A percentile compares a stretch with the other conserved stretches of the same genome.
Conservation (phyloP, 30 jellyfish, hydroid and myxozoan genomes). For the Calvadosia cruxmelitensis region DNA sequence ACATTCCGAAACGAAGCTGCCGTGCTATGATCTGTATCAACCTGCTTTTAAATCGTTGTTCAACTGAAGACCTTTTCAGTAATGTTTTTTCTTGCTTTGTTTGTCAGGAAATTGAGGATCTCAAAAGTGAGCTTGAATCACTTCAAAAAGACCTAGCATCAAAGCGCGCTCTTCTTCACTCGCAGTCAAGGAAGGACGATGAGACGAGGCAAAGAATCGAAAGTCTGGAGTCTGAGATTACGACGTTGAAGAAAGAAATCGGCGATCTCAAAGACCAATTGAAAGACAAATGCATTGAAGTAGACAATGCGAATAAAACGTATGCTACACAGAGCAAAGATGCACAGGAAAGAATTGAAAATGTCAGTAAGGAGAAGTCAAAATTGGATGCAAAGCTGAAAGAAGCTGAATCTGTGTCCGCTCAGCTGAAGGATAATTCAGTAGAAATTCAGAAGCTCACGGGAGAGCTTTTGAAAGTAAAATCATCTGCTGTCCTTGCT, state of each 20-base stretch:
- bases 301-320: background rate
- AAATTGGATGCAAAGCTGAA: slow-evolving; percentile 15
- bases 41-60: no score
- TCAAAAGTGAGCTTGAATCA: background rate
- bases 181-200: background rate
- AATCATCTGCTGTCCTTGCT: no score
- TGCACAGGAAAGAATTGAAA: no score
- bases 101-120: background rate
- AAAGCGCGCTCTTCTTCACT: background rate
- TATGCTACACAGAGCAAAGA: no score
- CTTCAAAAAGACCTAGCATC: background rate
- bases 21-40: no score
- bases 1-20: no score
- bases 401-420: slow-evolving; percentile 1
- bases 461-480: background rate
- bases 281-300: slow-evolving; percentile 3
- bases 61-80: no score
- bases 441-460: background rate
- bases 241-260: slow-evolving; percentile 17
- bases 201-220: background rate
- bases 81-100: no score
- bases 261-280: slow-evolving; percentile 20
- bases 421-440: slow-evolving; percentile 1
- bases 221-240: background rate
- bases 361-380: slow-evolving; percentile 3